Percentiles rank a stretch among this genome's conserved stretches.
Evolutionary conservation across 2,113 vertebrate genomes (phyloP).

Genomic region (Gobiocypris rarus): DNA sequence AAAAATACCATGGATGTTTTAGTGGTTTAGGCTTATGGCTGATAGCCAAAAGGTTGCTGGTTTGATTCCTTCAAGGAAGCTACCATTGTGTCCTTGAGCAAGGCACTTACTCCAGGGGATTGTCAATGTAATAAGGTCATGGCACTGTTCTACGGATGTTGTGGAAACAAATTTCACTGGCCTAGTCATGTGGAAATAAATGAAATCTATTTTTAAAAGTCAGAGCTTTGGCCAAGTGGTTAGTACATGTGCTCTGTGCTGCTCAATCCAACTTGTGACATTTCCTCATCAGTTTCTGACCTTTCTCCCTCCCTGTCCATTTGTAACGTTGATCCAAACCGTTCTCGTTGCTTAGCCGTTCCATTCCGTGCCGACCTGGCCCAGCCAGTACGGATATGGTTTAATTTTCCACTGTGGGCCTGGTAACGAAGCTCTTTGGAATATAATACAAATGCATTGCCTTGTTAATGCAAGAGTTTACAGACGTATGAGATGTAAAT

Average conservation of each 20-base stretch:
- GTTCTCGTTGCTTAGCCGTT: too few relatives aligned
- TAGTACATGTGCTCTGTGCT: not conserved
- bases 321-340: too few relatives aligned
- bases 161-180: not conserved
- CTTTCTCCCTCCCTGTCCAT: not conserved
- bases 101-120: not conserved
- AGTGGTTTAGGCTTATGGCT: not conserved
- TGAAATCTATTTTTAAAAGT: not conserved
- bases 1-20: fast-evolving
- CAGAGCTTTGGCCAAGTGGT: not conserved
- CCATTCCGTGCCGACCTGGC: too few relatives aligned
- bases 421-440: too few relatives aligned
- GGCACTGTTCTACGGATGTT: not conserved
- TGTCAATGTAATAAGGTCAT: not conserved
- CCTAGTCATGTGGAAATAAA: conserved; percentile 4
- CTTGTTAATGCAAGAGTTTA: too few relatives aligned
- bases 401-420: too few relatives aligned
- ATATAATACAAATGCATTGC: too few relatives aligned
- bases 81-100: not conserved
- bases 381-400: too few relatives aligned
- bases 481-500: too few relatives aligned
- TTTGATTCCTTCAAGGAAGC: not conserved
- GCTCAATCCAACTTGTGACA: conserved; percentile 5
- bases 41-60: not conserved
- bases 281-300: not conserved